These are phyloP conservation scores for Luffia ferchaultella DNA, from an alignment of 2,888 invertebrate genomes.

Conservation along the genomic window DNA sequence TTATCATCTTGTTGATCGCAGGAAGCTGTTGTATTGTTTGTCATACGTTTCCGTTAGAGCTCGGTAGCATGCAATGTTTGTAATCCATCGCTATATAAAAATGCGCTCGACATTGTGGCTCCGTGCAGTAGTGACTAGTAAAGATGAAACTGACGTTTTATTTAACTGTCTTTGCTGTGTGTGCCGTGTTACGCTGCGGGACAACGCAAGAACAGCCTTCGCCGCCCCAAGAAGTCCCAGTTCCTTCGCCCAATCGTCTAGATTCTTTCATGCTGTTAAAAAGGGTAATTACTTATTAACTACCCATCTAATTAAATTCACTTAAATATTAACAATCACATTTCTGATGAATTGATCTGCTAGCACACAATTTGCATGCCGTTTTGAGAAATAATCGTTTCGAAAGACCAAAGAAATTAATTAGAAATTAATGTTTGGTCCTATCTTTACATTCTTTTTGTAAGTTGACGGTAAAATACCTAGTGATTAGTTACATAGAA, in stretches of 20 bases:
- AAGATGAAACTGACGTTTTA: conserved; percentile 40
- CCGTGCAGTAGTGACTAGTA: conserved; percentile 26
- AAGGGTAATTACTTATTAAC: conserved; percentile 6
- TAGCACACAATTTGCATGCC: too few relatives aligned
- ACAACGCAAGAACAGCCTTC: conserved; percentile 19
- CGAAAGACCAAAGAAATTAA: too few relatives aligned
- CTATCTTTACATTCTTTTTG: too few relatives aligned
- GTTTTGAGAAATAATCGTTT: too few relatives aligned
- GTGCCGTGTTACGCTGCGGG: conserved; percentile 20
- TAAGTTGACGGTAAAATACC: too few relatives aligned
- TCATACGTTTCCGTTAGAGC: conserved; percentile 36
- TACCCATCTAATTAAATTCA: too few relatives aligned
- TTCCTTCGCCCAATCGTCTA: not conserved
- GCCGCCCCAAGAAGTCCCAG: conserved; percentile 6
- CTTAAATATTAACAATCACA: not conserved
- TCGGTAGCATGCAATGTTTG: conserved; percentile 34
- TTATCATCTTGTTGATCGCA: conserved; percentile 44
- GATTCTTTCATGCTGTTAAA: conserved; percentile 5
- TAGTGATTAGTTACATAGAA: too few relatives aligned
- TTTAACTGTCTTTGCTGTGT: conserved; percentile 31
- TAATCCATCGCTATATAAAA: conserved; percentile 2
- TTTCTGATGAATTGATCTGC: too few relatives aligned
- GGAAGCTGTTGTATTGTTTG: conserved; percentile 53
- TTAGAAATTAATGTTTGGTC: too few relatives aligned
- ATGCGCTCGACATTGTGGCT: conserved; percentile 1